Percentiles rank a stretch among this genome's conserved stretches.
Conservation (phyloP, 2,888 invertebrate genomes). For the Drosophila pseudotakahashii region DNA sequence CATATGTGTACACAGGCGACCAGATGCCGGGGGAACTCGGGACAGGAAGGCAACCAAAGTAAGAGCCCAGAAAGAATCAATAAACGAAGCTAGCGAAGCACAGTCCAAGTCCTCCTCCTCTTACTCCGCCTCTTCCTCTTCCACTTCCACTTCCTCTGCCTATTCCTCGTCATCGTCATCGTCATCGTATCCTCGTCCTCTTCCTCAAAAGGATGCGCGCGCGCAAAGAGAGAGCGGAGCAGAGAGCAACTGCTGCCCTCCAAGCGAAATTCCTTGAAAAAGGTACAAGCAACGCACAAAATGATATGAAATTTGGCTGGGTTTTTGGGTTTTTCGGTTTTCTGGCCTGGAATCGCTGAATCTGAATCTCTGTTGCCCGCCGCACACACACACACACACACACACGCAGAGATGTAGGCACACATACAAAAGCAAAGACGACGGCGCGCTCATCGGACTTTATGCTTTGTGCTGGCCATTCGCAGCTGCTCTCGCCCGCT, state of each 20-base stretch:
- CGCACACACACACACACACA: conserved; percentile 34
- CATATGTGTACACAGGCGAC: conserved; percentile 10
- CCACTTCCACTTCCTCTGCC: background rate
- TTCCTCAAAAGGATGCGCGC: conserved; percentile 41
- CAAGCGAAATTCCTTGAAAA: conserved; percentile 39
- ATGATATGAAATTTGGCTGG: conserved; percentile 72
- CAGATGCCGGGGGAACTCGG: conserved; percentile 54
- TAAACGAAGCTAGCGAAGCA: conserved; percentile 76
- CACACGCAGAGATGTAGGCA: conserved; percentile 15
- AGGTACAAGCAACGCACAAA: conserved; percentile 37
- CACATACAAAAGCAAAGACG: conserved; percentile 18
- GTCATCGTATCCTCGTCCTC: background rate
- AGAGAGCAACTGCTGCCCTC: conserved; percentile 38
- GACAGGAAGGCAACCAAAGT: background rate
- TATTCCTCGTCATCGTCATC: background rate
- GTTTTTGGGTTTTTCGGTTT: conserved; percentile 22
- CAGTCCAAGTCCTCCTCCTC: conserved; percentile 49
- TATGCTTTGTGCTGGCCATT: conserved; percentile 65
- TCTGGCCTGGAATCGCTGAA: conserved; percentile 30
- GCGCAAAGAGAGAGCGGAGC: conserved; percentile 30
- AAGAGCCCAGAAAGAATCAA: conserved; percentile 58
- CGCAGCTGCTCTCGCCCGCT: conserved; percentile 28
- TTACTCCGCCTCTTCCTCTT: conserved; percentile 3
- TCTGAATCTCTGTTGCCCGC: conserved; percentile 10
- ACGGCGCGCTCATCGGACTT: conserved; percentile 64